phyloP scores from a whole-genome alignment of 2,113 vertebrate genomes.

The Notiomystis cincta region DNA sequence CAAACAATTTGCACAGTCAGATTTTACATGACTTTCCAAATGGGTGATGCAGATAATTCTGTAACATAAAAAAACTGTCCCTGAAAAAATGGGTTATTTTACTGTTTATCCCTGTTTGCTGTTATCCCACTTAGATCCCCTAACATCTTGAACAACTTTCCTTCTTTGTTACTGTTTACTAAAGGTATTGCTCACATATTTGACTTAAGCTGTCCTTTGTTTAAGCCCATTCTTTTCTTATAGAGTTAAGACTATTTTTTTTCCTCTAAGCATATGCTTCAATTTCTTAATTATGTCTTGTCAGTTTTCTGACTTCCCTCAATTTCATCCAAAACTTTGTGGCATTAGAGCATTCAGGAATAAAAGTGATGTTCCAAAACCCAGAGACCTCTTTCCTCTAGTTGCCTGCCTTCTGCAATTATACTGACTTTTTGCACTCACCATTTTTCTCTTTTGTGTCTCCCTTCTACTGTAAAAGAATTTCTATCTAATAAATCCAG shows the following conservation, averaged over 20 bases:
- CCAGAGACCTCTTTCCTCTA: not conserved
- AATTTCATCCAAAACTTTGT: not conserved
- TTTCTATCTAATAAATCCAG: not conserved
- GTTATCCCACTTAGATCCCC: not conserved
- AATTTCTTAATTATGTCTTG: not conserved
- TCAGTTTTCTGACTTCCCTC: not conserved
- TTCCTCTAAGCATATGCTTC: not conserved
- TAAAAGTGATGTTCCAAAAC: not conserved
- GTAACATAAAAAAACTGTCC: not conserved
- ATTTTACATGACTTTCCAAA: not conserved
- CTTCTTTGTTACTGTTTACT: not conserved
- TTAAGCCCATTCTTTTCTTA: not conserved
- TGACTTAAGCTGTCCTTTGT: not conserved
- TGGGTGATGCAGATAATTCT: not conserved
- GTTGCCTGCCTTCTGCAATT: not conserved
- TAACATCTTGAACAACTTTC: not conserved
- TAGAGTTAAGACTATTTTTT: not conserved
- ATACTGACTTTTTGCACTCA: not conserved
- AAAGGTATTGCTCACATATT: not conserved
- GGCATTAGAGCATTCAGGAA: not conserved
- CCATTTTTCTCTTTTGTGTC: not conserved
- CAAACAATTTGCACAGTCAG: not conserved
- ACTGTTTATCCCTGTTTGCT: not conserved
- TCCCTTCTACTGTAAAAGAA: not conserved
- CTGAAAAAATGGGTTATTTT: not conserved